These are phyloP conservation scores for Macheiramphus alcinus DNA, from an alignment of 2,113 vertebrate genomes.

Conservation along the genomic window DNA sequence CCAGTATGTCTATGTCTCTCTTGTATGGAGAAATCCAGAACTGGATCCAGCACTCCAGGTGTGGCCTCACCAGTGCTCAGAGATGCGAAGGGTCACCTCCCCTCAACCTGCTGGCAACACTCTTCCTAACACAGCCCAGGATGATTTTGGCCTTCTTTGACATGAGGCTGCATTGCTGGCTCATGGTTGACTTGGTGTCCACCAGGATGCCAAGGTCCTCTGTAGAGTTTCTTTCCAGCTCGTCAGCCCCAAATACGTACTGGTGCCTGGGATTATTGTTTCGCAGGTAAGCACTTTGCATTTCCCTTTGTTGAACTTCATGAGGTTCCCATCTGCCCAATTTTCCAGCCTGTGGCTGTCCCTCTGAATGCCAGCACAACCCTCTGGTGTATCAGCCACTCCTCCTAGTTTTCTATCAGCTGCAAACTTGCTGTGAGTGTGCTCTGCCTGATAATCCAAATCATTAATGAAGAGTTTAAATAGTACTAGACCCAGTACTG, in stretches of 20 bases:
- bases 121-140: accelerated
- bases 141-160: background rate
- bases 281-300: background rate
- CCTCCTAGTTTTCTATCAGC: background rate
- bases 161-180: background rate
- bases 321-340: background rate
- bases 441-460: background rate
- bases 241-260: background rate
- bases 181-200: accelerated
- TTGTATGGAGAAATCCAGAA: background rate
- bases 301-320: background rate
- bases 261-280: background rate
- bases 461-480: background rate
- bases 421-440: background rate
- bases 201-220: background rate
- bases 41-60: background rate
- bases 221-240: background rate
- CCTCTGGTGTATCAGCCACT: background rate
- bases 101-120: background rate
- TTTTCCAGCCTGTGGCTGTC: background rate
- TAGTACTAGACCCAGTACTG: background rate
- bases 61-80: background rate
- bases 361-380: background rate
- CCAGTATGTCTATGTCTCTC: background rate
- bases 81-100: background rate